A percentile compares a stretch with the other conserved stretches of the same genome.
phyloP scores from a whole-genome alignment of 2,797 vertebrate genomes.

The Cephalopachus bancanus region DNA sequence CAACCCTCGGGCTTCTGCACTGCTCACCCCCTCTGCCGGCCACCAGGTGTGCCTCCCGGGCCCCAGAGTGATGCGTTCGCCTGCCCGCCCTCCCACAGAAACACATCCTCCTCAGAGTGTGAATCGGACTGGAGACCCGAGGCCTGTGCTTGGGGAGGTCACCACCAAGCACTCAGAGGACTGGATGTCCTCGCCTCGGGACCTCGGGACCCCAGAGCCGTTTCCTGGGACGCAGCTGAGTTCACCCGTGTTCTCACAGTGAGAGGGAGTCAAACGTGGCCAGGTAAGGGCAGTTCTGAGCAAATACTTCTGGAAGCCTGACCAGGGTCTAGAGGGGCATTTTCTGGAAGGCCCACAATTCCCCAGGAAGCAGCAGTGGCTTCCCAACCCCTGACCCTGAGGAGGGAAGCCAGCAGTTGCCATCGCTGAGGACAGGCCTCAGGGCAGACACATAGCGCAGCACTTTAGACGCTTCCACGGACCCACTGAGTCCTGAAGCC shows the following conservation, averaged over 20 bases:
- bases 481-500: neutral
- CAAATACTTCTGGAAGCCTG: neutral
- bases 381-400: neutral
- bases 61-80: fast-evolving
- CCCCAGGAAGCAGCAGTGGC: fast-evolving
- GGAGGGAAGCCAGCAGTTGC: neutral
- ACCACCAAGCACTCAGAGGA: neutral
- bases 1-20: fast-evolving
- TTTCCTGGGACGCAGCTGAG: neutral
- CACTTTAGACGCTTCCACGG: neutral
- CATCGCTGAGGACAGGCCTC: fast-evolving
- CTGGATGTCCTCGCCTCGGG: fast-evolving
- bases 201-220: fast-evolving
- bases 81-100: neutral
- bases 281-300: neutral
- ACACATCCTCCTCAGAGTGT: fast-evolving
- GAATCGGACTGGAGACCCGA: fast-evolving
- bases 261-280: neutral
- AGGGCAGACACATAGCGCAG: fast-evolving
- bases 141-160: neutral
- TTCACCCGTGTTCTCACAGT: neutral
- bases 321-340: neutral
- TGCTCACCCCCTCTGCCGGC: fast-evolving
- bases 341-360: neutral
- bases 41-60: neutral